phyloP scores from a whole-genome alignment of 35 echinoderm and acorn worm species.

The Anneissia japonica region DNA sequence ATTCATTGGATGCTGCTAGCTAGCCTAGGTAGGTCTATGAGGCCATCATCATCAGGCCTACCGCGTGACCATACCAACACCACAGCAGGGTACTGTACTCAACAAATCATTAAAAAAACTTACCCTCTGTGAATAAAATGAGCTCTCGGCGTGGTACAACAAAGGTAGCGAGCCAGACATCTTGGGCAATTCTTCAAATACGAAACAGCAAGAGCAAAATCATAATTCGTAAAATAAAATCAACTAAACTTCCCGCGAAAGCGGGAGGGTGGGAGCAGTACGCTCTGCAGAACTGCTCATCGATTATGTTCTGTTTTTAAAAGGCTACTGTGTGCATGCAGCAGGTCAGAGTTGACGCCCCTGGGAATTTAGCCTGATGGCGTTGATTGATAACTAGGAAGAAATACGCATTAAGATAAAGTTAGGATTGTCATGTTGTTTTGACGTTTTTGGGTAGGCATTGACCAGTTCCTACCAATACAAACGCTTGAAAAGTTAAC shows the following conservation, averaged over 20 bases:
- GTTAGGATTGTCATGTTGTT: neutral
- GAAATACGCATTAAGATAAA: neutral
- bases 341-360: neutral
- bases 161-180: slow-evolving; percentile 6
- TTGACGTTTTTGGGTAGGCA: neutral
- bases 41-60: too few species aligned
- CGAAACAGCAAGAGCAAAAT: neutral
- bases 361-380: neutral
- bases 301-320: neutral
- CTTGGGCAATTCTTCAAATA: neutral
- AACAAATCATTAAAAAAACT: too few species aligned
- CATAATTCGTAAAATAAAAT: too few species aligned
- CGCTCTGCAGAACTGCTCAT: too few species aligned
- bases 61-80: too few species aligned
- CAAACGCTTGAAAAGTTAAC: neutral
- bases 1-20: too few species aligned
- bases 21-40: too few species aligned
- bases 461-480: neutral
- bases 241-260: too few species aligned
- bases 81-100: too few species aligned
- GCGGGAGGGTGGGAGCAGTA: too few species aligned
- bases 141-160: slow-evolving; percentile 34
- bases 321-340: neutral
- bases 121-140: slow-evolving; percentile 44
- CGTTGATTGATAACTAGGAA: neutral